phyloP scores from a whole-genome alignment of 2,888 invertebrate species.

The Sinelater perroti region DNA sequence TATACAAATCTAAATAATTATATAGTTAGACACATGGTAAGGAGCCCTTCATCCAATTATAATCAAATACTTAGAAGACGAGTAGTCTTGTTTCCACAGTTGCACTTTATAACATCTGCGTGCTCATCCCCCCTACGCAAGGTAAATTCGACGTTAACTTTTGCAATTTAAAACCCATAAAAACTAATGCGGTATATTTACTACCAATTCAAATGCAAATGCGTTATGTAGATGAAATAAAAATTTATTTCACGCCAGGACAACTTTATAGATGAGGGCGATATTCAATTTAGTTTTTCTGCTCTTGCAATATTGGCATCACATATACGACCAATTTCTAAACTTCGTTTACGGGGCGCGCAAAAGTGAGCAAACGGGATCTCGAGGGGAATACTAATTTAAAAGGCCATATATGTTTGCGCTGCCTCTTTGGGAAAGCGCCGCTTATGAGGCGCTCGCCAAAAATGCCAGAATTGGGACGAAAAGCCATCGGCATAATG shows the following conservation, averaged over 20 bases:
- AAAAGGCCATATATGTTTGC: no score
- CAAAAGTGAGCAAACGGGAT: conserved; percentile 16
- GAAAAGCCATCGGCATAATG: no score
- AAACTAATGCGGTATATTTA: conserved; percentile 36
- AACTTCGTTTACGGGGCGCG: conserved; percentile 28
- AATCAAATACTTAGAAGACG: no score
- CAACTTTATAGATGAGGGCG: conserved; percentile 33
- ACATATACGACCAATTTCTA: conserved; percentile 32
- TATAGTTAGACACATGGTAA: no score
- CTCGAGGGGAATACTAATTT: conserved; percentile 12
- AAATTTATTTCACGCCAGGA: conserved; percentile 35
- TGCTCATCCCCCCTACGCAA: conserved; percentile 27
- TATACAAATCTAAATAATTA: no score
- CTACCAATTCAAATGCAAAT: conserved; percentile 38
- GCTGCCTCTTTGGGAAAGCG: no score
- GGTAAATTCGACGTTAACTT: conserved; percentile 34
- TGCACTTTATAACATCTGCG: conserved; percentile 24
- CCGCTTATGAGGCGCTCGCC: no score
- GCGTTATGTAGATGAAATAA: conserved; percentile 35
- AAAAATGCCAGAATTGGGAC: no score
- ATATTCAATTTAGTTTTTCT: conserved; percentile 35
- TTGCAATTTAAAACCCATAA: conserved; percentile 29
- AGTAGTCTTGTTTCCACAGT: no score
- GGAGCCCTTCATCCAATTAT: no score
- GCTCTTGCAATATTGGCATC: conserved; percentile 34